Evolutionary conservation across 2,113 vertebrate species (phyloP).

Genomic region (Spilogale gracilis): DNA sequence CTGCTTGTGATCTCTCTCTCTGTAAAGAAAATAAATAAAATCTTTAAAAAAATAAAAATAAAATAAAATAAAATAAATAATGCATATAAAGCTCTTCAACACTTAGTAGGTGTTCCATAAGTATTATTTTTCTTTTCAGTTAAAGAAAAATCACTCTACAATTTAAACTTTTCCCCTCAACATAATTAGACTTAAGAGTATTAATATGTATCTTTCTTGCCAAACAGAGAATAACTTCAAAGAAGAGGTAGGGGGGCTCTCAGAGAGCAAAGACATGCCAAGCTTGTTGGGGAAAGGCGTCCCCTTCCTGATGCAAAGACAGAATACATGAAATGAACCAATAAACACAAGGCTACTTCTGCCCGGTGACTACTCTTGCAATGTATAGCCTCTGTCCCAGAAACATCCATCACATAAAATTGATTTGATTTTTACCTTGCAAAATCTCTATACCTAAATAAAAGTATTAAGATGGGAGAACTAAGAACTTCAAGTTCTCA

Average conservation of each 20-base stretch:
- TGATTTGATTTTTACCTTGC: not conserved
- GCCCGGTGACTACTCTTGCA: too few species aligned
- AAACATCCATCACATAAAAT: not conserved
- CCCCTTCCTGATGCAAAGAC: not conserved
- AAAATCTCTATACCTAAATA: not conserved
- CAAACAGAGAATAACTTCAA: constrained; percentile 29
- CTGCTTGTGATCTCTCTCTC: too few species aligned
- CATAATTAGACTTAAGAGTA: not conserved
- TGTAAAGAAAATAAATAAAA: too few species aligned
- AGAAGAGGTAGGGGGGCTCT: not conserved
- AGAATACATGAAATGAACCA: not conserved
- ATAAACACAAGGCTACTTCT: not conserved
- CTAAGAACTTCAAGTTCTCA: not conserved
- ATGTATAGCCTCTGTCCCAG: not conserved
- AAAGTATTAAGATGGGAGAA: not conserved
- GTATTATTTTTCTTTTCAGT: constrained; percentile 3
- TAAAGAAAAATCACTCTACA: not conserved
- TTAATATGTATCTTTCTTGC: not conserved
- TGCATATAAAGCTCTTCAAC: not conserved
- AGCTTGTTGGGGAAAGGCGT: not conserved
- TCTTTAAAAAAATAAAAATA: too few species aligned
- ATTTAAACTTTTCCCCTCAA: not conserved
- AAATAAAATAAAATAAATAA: not conserved
- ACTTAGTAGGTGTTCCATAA: not conserved
- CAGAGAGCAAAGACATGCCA: not conserved